Evolutionary conservation across 2,113 vertebrate genomes (phyloP).

Genomic region (Syrrhaptes paradoxus): DNA sequence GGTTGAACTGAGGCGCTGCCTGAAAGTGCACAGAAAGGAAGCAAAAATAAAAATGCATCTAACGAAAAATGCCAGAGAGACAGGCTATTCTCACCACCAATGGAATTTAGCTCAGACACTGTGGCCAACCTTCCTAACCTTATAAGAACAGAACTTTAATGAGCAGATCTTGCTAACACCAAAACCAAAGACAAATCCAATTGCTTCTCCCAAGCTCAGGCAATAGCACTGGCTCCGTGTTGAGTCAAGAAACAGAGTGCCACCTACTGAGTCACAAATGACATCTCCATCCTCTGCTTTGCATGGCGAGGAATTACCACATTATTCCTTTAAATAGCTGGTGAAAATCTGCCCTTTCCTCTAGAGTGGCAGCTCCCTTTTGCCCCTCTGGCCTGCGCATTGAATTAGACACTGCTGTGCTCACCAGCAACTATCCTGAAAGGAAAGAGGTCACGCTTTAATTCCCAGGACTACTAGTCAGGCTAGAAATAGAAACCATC

Average conservation of each 20-base stretch:
- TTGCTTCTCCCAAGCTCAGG: background rate
- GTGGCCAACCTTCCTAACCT: background rate
- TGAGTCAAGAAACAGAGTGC: slow-evolving; percentile 27
- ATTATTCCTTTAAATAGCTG: background rate
- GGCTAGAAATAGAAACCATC: slow-evolving; percentile 18
- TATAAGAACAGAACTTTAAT: background rate
- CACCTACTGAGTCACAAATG: slow-evolving; percentile 17
- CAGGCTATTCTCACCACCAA: background rate
- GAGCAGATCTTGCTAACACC: background rate
- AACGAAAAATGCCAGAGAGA: background rate
- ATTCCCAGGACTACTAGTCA: background rate
- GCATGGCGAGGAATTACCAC: background rate
- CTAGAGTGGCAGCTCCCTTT: background rate
- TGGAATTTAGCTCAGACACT: background rate
- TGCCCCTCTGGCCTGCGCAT: fast-evolving
- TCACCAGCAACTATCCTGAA: background rate
- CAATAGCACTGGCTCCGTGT: background rate
- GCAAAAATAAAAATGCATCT: background rate
- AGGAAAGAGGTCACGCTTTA: background rate
- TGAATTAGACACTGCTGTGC: background rate
- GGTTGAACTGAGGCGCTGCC: background rate
- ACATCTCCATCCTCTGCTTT: background rate
- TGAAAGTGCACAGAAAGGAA: background rate
- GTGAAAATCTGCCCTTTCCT: background rate
- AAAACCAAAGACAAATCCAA: background rate